Base-by-base conservation (phyloP, 2,797 vertebrate genomes). In the Girardinus metallicus region DNA sequence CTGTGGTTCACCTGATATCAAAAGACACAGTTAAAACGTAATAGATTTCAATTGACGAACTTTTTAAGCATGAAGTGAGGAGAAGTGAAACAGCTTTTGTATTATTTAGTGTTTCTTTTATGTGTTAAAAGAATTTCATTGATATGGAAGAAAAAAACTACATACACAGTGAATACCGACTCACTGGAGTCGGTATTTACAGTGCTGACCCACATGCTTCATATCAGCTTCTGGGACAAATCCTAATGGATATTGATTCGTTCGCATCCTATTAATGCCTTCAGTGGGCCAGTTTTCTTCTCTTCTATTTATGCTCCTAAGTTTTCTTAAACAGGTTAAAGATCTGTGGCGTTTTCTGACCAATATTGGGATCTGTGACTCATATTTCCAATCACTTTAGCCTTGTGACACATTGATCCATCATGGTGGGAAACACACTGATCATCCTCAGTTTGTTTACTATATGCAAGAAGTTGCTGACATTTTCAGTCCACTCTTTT, bases 241-340 rank as follows among this genome's bases (percentile, higher is more conserved):
- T 34, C 47, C 29, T 34, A 34, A 75, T 26, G 36, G 73, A n/a
- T 74, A 80, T 15, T 68, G 73, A 57, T 74, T 62, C 71, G 70
- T 29, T 78, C 74, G 43, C 73, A 49, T 31, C 57, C 49, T 16
- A 11, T n/a, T 47, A 80, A 44, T 74, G 66, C 66, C 66, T 16
- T 41, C 23, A 44, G 66, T 70, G 41, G 66, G 29, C 21, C 41
- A 29, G 23, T 43, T 71, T 44, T 29, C 13, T 44, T 44, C 68
- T 71, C 12, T 29, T 71, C 41, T 16, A 43, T 71, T 71, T 71
- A 71, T 71, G 41, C 41, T 44, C 23, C 11, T 15, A 71, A 7
- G 44, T 44, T 71, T 71, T 71, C 41, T 21, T 6, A 10, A 71
- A 71, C 29, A 7, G 68, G 11, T n/a, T 71, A 7, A 71, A 44